Evolutionary conservation across 2,113 vertebrate genomes (phyloP), one percentile per base, ranked within the genome.

Genomic region (Circaetus gallicus): DNA sequence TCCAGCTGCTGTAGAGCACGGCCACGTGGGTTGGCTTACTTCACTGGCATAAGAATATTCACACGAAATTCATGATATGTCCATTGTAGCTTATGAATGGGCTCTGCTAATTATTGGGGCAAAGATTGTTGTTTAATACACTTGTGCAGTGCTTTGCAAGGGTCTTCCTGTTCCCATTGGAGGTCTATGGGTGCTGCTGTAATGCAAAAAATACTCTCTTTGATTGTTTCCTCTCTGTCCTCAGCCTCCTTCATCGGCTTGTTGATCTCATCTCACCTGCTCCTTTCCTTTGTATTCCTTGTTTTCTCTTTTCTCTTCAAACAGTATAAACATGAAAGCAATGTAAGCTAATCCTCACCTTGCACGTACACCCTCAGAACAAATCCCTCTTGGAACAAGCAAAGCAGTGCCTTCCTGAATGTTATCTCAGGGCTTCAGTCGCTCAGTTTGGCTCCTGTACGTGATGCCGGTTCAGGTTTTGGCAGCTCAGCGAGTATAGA

Each of bases 361-460:
- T 9, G 66, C 58, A 38, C 7, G 3, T 25, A 52, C 61, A 56
- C 61, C 43, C 43, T 59, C 69, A 18, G 43, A 96, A 72, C 81
- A 71, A 95, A 93, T 91, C 84, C 92, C 82, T 16, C 49, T 72
- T 86, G 78, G 71, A 90, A 65, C 40, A 26, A 74, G 84, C 67
- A 66, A 42, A 91, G 40, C 73, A 38, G 31, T 52, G 40, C 63
- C n/a, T 67, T 76, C 58, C 85, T 96, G 81, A 91, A 85, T 88
- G 78, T 96, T 95, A 95, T 89, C 95, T 97, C 82, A 10, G 82
- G 74, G 47, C 82, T 95, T 78, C 97, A 96, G 91, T 81, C 74
- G 18, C 82, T 95, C 40, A 0, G 8, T 82, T 76, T 95, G 95
- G 94, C 96, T 88, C 36, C 78, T 56, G 55, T 10, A 38, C 0